These are phyloP conservation scores for Pygocentrus nattereri DNA, from an alignment of 2,797 vertebrate species.

Conservation along the genomic window DNA sequence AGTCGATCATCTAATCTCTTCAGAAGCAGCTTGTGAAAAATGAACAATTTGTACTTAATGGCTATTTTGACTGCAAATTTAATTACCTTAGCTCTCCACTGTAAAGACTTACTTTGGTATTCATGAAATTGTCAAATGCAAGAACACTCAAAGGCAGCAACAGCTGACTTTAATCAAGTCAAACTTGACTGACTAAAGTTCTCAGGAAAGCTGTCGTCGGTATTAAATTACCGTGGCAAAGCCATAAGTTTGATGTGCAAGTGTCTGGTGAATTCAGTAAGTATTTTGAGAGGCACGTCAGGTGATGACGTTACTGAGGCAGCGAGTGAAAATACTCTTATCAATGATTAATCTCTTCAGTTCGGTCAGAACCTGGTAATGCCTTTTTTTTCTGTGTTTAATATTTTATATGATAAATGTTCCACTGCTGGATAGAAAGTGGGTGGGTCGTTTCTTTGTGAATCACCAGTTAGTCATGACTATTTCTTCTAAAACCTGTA, in stretches of 20 bases:
- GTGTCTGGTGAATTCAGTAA: neutral
- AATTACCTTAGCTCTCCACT: neutral
- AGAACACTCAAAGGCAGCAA: neutral
- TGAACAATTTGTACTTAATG: no score
- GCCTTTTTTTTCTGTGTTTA: neutral
- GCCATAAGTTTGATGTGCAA: neutral
- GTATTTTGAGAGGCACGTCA: neutral
- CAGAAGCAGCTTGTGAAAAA: no score
- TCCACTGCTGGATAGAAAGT: no score
- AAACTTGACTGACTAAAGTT: no score
- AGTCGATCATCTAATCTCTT: no score
- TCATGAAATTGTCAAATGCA: neutral
- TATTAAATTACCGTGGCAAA: neutral
- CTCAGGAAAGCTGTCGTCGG: neutral
- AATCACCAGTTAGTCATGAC: slow-evolving; percentile 8
- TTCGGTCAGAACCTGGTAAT: neutral
- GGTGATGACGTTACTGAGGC: neutral
- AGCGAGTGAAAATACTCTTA: neutral
- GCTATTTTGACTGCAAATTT: no score
- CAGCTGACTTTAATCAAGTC: neutral
- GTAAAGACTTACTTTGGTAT: no score
- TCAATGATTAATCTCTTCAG: neutral
- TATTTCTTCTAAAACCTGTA: neutral
- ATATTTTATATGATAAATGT: neutral
- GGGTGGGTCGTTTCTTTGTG: slow-evolving; percentile 1